Conservation (phyloP, 2,888 invertebrate genomes). For the Alentia gelatinosa region DNA sequence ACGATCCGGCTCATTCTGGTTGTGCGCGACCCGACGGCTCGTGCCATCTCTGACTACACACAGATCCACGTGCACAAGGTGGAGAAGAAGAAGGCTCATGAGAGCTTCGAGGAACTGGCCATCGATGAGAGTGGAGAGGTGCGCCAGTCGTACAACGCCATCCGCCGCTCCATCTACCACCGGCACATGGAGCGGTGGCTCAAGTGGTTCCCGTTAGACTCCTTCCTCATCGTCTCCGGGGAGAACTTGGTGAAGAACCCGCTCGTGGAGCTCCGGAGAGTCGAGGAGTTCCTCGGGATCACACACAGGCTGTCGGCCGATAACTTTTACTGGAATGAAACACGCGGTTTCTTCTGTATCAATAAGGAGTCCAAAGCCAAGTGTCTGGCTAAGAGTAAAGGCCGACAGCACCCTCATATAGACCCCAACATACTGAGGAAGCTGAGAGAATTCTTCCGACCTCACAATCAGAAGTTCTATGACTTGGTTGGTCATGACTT, state of each 20-base stretch:
- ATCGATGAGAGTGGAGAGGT: conserved; percentile 79
- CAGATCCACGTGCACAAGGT: conserved; percentile 87
- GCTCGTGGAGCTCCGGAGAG: conserved; percentile 73
- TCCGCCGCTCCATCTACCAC: conserved; percentile 80
- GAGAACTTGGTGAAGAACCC: conserved; percentile 77
- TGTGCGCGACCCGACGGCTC: conserved; percentile 96
- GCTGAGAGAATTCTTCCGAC: conserved; percentile 73
- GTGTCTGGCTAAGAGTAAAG: conserved; percentile 94
- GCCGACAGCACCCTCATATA: conserved; percentile 91
- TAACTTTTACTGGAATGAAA: conserved; percentile 97
- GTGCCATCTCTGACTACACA: conserved; percentile 98
- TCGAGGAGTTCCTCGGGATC: conserved; percentile 78
- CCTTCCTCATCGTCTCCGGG: conserved; percentile 94
- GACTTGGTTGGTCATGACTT: conserved; percentile 95
- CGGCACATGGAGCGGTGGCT: conserved; percentile 94
- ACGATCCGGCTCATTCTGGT: conserved; percentile 93
- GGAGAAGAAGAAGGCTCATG: conserved; percentile 56
- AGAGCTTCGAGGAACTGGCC: conserved; percentile 72
- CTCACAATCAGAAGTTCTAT: conserved; percentile 81
- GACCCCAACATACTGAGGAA: conserved; percentile 84
- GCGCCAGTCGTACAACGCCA: conserved; percentile 81
- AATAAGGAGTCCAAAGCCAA: conserved; percentile 85
- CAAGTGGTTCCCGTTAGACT: conserved; percentile 93
- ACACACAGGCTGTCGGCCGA: conserved; percentile 81
- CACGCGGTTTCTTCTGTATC: conserved; percentile 96